Evolutionary conservation across 1,140 invertebrate genomes (phyloP).

Genomic region (Anadara kagoshimensis): DNA sequence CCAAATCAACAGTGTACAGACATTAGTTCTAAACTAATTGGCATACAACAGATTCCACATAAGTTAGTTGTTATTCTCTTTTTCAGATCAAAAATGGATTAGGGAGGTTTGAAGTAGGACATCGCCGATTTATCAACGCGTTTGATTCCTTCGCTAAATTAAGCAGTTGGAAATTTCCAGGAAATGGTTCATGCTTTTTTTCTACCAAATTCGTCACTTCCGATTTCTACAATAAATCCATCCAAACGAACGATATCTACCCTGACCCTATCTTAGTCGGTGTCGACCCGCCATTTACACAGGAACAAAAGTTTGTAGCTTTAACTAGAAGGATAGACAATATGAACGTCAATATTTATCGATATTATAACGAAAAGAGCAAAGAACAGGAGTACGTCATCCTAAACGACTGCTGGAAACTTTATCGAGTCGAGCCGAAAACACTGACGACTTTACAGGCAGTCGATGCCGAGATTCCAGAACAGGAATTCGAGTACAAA

Average conservation of each 20-base stretch:
- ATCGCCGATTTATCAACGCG: conserved; percentile 51
- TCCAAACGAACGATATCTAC: conserved; percentile 50
- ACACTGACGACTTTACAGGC: conserved; percentile 43
- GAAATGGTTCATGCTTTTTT: conserved; percentile 55
- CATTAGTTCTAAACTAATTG: too few species aligned
- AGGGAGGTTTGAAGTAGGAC: conserved; percentile 58
- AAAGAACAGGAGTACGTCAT: conserved; percentile 33
- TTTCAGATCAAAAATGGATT: conserved; percentile 63
- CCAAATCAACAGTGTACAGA: too few species aligned
- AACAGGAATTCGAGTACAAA: conserved; percentile 37
- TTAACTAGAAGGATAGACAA: conserved; percentile 63
- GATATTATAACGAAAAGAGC: conserved; percentile 4
- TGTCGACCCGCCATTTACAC: conserved; percentile 53
- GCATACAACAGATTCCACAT: too few species aligned
- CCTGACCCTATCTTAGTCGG: conserved; percentile 60
- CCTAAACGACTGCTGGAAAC: conserved; percentile 64
- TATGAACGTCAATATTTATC: conserved; percentile 65
- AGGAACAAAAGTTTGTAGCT: conserved; percentile 43
- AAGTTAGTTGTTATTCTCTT: neutral
- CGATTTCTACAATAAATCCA: conserved; percentile 56
- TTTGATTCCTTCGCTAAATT: conserved; percentile 67
- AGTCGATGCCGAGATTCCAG: conserved; percentile 26
- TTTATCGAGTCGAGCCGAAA: conserved; percentile 53
- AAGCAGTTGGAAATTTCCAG: conserved; percentile 56
- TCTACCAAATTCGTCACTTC: conserved; percentile 55